Base-by-base conservation (phyloP, 2,797 vertebrate genomes). In the Crenichthys baileyi region DNA sequence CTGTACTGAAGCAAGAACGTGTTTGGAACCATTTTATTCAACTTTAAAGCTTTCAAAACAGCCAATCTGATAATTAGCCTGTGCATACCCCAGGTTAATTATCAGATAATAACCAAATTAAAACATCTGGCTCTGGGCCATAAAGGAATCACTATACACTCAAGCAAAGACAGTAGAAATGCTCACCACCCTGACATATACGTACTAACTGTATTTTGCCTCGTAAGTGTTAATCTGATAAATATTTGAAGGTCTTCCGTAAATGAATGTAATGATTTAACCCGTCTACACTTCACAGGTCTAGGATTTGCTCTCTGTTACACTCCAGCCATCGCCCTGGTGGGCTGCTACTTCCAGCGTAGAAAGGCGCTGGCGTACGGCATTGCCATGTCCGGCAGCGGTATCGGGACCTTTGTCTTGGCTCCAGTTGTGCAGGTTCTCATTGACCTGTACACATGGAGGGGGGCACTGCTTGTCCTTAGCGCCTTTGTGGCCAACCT, bases 241-340 rank as follows among this genome's bases (percentile, higher is more conserved):
- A 51, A 56, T n/a, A 56, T 56, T 24, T 63, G 1, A 44, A 15
- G n/a, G 7, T 12, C 5, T 56, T 61, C 9, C 24, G 11, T 2
- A 56, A 11, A 39, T 15, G 5, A 26, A 6, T 51, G 50, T 51
- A 12, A 70, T 13, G 8, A 0, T 46, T 39, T 16, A 36, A 0
- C 24, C 12, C 0, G 0, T 48, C 55, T 26, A 12, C 46, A 18
- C 29, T 60, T 29, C 0, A 0, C 82, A 99, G 98, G 98, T 77
- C 85, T 98, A 81, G 98, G 98, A 61, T 99, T 99, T 88, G 97
- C 98, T 70, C 96, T 99, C 73, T 98, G 97, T 61, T 99, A 99
- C 89, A 97, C 97, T 39, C 98, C 98, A 1, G 95, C 97, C 73
- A 96, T 99, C 11, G 95, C 96, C 16, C 97, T 97, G 96, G 97